phyloP scores from a whole-genome alignment of 1,140 invertebrate species.

The Anastrepha ludens region DNA sequence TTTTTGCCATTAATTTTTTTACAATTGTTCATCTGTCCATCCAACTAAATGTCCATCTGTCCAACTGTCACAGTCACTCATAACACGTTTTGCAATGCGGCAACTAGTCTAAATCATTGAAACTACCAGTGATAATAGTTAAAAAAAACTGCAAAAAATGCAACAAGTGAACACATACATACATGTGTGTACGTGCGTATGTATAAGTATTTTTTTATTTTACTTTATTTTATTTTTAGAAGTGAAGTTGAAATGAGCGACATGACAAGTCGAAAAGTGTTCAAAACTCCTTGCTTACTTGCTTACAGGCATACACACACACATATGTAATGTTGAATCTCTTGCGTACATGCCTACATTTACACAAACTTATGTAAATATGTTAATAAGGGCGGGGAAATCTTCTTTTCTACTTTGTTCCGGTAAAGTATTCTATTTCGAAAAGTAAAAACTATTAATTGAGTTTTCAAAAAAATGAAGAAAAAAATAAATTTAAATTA shows the following conservation, averaged over 20 bases:
- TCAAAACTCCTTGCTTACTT: background rate
- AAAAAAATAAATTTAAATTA: too few relatives aligned
- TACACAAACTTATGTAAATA: background rate
- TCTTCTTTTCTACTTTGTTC: too few relatives aligned
- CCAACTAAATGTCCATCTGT: background rate
- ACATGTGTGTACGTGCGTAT: background rate
- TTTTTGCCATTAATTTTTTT: background rate
- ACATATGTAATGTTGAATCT: background rate
- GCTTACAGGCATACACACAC: background rate
- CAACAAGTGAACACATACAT: background rate
- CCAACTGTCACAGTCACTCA: background rate
- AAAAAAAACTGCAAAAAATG: background rate
- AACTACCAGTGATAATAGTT: background rate
- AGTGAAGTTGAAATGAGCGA: background rate
- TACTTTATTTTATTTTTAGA: background rate
- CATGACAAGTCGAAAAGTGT: background rate
- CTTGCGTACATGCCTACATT: background rate
- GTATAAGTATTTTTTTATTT: background rate
- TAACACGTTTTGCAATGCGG: background rate
- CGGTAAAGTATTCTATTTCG: too few relatives aligned
- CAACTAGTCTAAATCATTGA: background rate
- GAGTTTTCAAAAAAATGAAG: too few relatives aligned
- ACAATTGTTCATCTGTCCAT: background rate
- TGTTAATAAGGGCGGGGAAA: too few relatives aligned
- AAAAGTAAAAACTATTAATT: too few relatives aligned